Base-by-base conservation (phyloP, 2,113 vertebrate genomes). In the Triplophysa dalaica region DNA sequence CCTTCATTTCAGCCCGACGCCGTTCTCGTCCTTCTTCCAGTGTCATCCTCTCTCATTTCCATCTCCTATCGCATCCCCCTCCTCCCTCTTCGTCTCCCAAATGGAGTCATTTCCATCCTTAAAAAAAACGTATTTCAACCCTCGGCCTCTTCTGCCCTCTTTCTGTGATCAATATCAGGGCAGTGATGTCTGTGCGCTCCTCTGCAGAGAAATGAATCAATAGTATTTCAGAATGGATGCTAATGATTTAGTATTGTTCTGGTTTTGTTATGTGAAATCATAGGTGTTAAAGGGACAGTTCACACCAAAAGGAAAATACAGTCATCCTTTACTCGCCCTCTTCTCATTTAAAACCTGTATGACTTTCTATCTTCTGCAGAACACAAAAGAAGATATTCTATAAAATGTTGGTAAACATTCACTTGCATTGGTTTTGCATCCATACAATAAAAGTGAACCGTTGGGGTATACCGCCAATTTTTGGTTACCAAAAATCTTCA, bases 221-320 rank as follows among this genome's bases (percentile, higher is more conserved):
- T 96, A 95, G 89, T 94, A 94, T 95, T 96, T 93, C 85, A 92
- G 94, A 93, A 92, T 92, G 91, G 89, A 80, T 86, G 91, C 96
- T 94, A 94, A 97, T 97, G 95, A 97, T 97, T 98, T 94, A 98
- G 92, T 91, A 87, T 87, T 89, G 83, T 88, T 93, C 85, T 91
- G 89, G 94, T 97, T 95, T 95, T 96, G 29, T 50, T 21, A 68
- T 1, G 41, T 22, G 38, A 60, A 19, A 54, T 70, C 26, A 2
- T n/a, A n/a, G 26, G 26, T 50, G 48, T 50, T 50, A 1, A 38
- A 38, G 33, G 5, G 6, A 38, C 6, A 38, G 33, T 38, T 38
- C 33, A 38, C 33, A 38, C 33, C 33, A 38, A 38, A 38, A 38
- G 33, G 6, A 38, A 33, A 38, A 38, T 38, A 8, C 33, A 38